Conservation (phyloP, 2,113 vertebrate species). For the Cepphus grylle region DNA sequence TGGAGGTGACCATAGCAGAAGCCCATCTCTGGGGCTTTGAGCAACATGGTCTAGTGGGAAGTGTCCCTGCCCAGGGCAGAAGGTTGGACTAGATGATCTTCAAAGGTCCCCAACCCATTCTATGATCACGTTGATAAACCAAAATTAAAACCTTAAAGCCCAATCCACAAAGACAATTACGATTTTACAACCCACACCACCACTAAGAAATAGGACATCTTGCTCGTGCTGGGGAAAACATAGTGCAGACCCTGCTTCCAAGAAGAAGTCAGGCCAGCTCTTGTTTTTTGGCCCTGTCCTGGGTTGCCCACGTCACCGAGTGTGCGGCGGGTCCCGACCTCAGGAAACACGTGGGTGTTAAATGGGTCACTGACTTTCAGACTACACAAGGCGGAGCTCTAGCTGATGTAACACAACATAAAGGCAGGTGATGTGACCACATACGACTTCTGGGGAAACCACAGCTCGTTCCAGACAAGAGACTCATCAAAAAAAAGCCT, state of each 20-base stretch:
- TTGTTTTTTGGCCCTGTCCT: background rate
- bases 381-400: background rate
- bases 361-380: background rate
- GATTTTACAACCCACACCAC: background rate
- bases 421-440: background rate
- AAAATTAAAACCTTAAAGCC: background rate
- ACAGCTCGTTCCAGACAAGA: background rate
- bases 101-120: background rate
- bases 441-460: background rate
- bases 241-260: background rate
- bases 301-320: background rate
- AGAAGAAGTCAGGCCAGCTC: background rate
- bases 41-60: background rate
- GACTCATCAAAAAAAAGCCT: background rate
- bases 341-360: background rate
- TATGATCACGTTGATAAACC: background rate
- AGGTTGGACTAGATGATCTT: background rate
- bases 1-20: background rate
- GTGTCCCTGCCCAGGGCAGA: too few relatives aligned
- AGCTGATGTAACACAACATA: background rate
- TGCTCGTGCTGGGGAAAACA: background rate
- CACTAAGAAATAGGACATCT: background rate
- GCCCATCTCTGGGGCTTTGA: background rate
- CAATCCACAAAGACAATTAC: too few relatives aligned
- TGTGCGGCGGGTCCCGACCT: accelerated